Conservation (phyloP, 2,797 vertebrate genomes). For the Onychomys leucogaster region DNA sequence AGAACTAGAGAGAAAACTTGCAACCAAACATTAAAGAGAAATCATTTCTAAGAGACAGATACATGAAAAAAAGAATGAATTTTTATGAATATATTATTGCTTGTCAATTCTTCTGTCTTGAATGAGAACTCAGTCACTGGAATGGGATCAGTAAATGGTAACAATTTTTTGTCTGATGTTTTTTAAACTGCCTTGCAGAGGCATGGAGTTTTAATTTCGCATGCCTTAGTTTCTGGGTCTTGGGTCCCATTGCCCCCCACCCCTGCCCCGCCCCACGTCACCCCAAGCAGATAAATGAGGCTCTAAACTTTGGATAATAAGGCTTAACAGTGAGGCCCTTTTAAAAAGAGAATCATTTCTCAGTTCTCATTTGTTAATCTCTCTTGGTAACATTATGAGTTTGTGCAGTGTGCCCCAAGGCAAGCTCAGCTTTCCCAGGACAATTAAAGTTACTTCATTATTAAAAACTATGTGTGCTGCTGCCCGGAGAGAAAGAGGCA, state of each 20-base stretch:
- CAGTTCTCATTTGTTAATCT: conserved; percentile 93
- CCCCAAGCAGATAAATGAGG: conserved; percentile 83
- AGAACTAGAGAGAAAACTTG: not conserved
- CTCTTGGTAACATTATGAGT: conserved; percentile 94
- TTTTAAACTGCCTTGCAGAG: conserved; percentile 51
- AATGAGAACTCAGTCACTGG: not conserved
- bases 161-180: conserved; percentile 63
- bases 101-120: conserved; percentile 60
- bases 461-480: conserved; percentile 89
- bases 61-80: not conserved
- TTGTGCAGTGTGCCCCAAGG: conserved; percentile 90
- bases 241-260: not conserved
- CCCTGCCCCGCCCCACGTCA: not conserved
- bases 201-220: conserved; percentile 59
- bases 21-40: not conserved
- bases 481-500: conserved; percentile 86
- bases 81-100: conserved; percentile 13
- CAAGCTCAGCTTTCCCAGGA: conserved; percentile 96
- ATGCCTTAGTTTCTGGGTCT: conserved; percentile 66
- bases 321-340: conserved; percentile 85
- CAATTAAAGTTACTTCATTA: conserved; percentile 98
- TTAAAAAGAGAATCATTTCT: conserved; percentile 90
- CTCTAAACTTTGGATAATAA: conserved; percentile 86
- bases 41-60: conserved; percentile 13
- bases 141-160: conserved; percentile 52